Percentiles rank a stretch among this genome's conserved stretches.
Evolutionary conservation across 2,113 vertebrate genomes (phyloP).

Genomic region (Orcinus orca): DNA sequence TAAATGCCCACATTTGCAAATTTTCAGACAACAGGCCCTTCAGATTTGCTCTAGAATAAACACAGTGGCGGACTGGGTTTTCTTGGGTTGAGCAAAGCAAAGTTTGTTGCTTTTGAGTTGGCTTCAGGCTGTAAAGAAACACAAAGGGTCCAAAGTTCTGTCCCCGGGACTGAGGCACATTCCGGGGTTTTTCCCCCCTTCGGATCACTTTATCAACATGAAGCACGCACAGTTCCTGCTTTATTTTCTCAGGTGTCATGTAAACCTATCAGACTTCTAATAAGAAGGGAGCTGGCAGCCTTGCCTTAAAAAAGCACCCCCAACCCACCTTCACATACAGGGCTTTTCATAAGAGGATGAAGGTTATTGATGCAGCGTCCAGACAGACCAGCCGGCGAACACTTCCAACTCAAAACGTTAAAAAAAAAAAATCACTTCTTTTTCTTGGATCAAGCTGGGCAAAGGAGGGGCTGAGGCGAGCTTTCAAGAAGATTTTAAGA

Average conservation of each 20-base stretch:
- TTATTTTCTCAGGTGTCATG: conserved; percentile 70
- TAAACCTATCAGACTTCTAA: not conserved
- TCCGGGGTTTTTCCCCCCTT: not conserved
- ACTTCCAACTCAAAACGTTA: not conserved
- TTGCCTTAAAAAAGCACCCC: not conserved
- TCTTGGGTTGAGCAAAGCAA: not conserved
- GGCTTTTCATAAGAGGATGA: not conserved
- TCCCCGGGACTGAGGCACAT: not conserved
- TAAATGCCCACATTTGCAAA: not conserved
- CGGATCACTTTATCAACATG: not conserved
- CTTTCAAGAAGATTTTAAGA: not conserved
- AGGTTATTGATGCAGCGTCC: not conserved
- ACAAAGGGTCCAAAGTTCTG: conserved; percentile 68
- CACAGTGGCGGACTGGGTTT: not conserved
- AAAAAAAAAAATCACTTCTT: not conserved
- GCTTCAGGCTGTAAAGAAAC: not conserved
- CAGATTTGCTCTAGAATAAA: not conserved
- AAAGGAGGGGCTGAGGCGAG: not conserved
- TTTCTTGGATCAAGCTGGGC: not conserved
- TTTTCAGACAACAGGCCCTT: conserved; percentile 41
- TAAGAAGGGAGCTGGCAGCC: not conserved
- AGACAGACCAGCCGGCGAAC: not conserved
- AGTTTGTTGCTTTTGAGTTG: not conserved
- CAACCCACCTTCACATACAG: not conserved
- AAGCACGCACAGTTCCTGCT: not conserved